These are phyloP conservation scores for Plutella xylostella DNA, from an alignment of 2,888 invertebrate genomes.

Conservation along the genomic window DNA sequence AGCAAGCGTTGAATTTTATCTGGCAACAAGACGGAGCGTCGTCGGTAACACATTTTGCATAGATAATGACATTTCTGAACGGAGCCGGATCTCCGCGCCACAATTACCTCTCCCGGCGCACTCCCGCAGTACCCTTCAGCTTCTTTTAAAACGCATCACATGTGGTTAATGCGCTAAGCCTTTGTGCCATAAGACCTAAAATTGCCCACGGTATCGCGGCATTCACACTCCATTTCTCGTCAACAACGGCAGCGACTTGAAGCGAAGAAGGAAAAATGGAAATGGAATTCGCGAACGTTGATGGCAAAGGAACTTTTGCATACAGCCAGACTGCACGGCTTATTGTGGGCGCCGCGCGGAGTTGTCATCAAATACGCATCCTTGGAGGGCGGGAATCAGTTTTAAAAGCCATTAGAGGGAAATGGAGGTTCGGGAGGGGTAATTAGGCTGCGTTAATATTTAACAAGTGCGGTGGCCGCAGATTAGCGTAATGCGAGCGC, in stretches of 20 bases:
- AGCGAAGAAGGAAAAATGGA: conserved; percentile 7
- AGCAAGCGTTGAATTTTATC: too few relatives aligned
- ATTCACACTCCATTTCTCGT: conserved; percentile 18
- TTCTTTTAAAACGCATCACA: conserved; percentile 21
- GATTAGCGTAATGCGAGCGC: conserved; percentile 52
- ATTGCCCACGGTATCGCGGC: conserved; percentile 12
- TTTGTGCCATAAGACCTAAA: conserved; percentile 14
- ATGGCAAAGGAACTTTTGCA: conserved; percentile 4
- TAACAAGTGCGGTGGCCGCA: conserved; percentile 62
- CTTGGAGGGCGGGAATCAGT: conserved; percentile 63
- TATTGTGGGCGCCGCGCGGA: conserved; percentile 18
- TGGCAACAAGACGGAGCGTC: too few relatives aligned
- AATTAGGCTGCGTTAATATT: conserved; percentile 70
- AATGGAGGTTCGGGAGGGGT: conserved; percentile 41
- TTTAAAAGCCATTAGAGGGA: conserved; percentile 68
- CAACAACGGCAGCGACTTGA: conserved; percentile 16
- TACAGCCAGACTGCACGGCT: conserved; percentile 3
- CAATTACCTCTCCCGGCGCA: conserved; percentile 10
- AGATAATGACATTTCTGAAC: not conserved
- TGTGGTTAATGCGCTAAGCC: conserved; percentile 26
- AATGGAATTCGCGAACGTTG: conserved; percentile 14
- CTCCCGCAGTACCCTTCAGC: conserved; percentile 18
- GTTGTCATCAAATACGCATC: conserved; percentile 70
- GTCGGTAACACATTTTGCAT: not conserved
- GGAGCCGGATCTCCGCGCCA: conserved; percentile 4